A percentile compares a stretch with the other conserved stretches of the same genome.
phyloP scores from a whole-genome alignment of 2,797 vertebrate species.

The Syngnathus rostellatus region DNA sequence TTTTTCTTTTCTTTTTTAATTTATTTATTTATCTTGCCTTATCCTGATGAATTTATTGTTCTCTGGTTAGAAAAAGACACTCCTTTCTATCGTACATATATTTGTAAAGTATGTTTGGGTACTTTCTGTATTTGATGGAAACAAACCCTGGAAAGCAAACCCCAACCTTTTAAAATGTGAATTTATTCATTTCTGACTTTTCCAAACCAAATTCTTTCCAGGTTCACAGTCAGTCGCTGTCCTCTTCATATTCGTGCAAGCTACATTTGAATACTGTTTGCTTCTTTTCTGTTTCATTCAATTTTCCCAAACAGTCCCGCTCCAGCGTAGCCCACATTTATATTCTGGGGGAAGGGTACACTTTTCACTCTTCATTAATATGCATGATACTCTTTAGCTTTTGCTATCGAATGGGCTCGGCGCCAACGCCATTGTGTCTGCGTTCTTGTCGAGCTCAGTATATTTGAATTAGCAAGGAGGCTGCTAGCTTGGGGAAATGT shows the following conservation, averaged over 20 bases:
- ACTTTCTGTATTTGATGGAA: neutral
- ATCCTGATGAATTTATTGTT: neutral
- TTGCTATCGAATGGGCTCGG: constrained; percentile 34
- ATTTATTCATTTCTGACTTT: neutral
- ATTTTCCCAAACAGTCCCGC: constrained; percentile 25
- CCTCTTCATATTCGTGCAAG: neutral
- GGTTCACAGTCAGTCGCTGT: neutral
- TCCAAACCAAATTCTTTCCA: neutral
- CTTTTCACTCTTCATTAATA: constrained; percentile 49
- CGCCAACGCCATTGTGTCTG: constrained; percentile 15
- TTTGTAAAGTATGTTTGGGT: neutral
- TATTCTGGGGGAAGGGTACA: constrained; percentile 46
- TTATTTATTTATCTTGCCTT: neutral
- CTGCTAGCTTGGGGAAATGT: constrained; percentile 3
- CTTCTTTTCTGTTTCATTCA: constrained; percentile 21
- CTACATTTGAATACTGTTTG: constrained; percentile 13
- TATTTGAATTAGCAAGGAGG: constrained; percentile 13
- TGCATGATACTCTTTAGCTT: constrained; percentile 50
- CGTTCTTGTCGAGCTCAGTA: constrained; percentile 15
- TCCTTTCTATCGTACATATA: neutral
- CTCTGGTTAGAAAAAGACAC: neutral
- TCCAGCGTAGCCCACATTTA: constrained; percentile 35
- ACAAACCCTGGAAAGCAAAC: neutral
- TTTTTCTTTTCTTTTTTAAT: too few species aligned
- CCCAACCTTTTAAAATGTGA: neutral